Evolutionary conservation across 2,888 invertebrate species (phyloP).

Genomic region (Eupelmus urozonus): DNA sequence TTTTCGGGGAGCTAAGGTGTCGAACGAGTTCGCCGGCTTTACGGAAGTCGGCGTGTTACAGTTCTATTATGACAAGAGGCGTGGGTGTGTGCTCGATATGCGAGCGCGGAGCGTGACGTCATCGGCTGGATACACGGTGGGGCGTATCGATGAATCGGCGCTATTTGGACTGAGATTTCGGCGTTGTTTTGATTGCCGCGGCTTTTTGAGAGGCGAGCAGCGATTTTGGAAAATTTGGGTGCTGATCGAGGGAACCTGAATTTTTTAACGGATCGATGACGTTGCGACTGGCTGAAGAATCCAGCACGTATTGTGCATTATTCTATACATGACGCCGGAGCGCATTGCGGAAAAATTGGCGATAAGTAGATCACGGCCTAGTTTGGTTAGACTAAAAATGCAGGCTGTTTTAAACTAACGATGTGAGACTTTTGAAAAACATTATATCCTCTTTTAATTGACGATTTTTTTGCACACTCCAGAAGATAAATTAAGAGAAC

Average conservation of each 20-base stretch:
- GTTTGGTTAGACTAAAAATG: slow-evolving; percentile 17
- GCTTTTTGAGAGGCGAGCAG: no score
- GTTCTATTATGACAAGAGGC: slow-evolving; percentile 22
- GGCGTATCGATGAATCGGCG: background rate
- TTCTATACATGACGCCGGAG: no score
- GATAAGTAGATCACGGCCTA: slow-evolving; percentile 30
- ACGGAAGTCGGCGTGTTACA: slow-evolving; percentile 29
- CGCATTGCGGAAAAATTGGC: background rate
- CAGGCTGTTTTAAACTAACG: background rate
- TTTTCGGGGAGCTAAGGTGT: no score
- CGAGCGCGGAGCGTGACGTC: background rate
- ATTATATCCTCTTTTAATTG: no score
- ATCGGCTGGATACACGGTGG: background rate
- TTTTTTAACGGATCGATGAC: no score
- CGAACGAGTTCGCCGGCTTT: slow-evolving; percentile 11
- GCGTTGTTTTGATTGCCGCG: background rate
- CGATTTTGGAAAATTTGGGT: no score
- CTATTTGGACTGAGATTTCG: background rate
- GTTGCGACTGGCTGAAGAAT: no score
- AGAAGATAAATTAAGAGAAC: no score
- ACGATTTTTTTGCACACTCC: no score
- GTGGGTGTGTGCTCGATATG: background rate
- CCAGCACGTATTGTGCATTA: background rate
- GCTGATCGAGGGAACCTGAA: no score
- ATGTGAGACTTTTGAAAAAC: no score